Evolutionary conservation across 2,113 vertebrate genomes (phyloP), one percentile per base, ranked within the genome.

Genomic region (Eudyptes chrysolophus): DNA sequence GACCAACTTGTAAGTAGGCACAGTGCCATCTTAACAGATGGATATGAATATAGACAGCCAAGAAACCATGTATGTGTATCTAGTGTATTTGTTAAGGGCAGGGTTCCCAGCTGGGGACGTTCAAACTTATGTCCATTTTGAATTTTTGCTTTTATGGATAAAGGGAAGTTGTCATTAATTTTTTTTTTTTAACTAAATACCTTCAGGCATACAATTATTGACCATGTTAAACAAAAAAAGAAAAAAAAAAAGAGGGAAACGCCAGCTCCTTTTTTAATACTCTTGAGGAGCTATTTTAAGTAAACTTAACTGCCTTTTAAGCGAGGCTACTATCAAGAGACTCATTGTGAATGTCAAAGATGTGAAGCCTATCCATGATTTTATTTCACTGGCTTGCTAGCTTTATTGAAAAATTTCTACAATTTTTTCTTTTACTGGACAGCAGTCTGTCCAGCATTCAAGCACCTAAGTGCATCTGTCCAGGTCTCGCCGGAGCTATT

Each of bases 1-100:
- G 98, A 98, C 98, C 98, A 98, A 97, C 98, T 98, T 98, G 97
- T 97, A 97, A 98, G 97, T 94, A 98, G 98, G 98, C 98, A 98
- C 57, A 22, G 46, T 98, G 98, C 98, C 98, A 98, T 98, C 81
- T 85, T 84, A 96, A 92, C 98, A 98, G 98, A 98, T 98, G 98
- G 98, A 87, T 76, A 57, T 97, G 97, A 96, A 94, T 91, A 54
- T 57, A 97, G 96, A 97, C 97, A 97, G 98, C 98, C 98, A 98
- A 97, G 97, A 98, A 98, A 97, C 92, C 95, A 96, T 98, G 98
- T 97, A 96, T 98, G 96, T 98, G 97, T 98, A 97, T 97, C 97
- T 96, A 83, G 92, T 97, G 96, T 97, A 90, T 97, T 98, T 98
- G 97, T 98, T 98, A 98, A 98, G 97, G 97, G 98, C 98, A 98